These are phyloP conservation scores for Mormyrus hasselquistii DNA, from an alignment of 2,797 vertebrate genomes.

Conservation along the genomic window DNA sequence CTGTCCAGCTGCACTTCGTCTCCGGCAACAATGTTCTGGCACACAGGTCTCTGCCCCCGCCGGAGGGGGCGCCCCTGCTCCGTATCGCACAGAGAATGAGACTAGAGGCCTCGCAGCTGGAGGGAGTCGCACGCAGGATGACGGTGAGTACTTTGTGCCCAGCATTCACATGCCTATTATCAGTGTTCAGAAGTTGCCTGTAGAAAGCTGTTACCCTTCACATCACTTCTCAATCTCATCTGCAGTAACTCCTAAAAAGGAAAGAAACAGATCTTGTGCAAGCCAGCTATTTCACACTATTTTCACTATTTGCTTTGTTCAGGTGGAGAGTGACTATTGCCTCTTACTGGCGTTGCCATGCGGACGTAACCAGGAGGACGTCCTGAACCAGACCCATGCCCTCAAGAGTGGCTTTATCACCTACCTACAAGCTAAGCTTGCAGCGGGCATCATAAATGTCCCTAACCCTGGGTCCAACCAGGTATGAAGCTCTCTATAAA, in stretches of 20 bases:
- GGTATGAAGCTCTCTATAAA: conserved; percentile 54
- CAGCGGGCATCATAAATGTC: conserved; percentile 96
- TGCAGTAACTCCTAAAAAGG: not conserved
- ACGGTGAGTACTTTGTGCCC: conserved; percentile 61
- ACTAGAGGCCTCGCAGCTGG: conserved; percentile 87
- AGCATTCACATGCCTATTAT: not conserved
- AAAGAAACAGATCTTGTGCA: not conserved
- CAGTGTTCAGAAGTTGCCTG: not conserved
- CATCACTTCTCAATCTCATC: not conserved
- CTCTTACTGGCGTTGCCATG: conserved; percentile 92
- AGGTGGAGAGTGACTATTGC: conserved; percentile 97
- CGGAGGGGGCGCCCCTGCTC: conserved; percentile 83
- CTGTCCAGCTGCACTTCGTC: conserved; percentile 96
- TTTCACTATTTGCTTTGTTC: conserved; percentile 15
- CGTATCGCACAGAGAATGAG: conserved; percentile 96
- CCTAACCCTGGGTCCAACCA: conserved; percentile 98
- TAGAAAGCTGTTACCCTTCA: not conserved
- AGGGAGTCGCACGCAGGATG: conserved; percentile 91
- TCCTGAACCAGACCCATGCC: conserved; percentile 90
- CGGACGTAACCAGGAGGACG: conserved; percentile 93
- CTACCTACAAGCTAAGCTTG: conserved; percentile 94
- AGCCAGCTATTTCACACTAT: not conserved
- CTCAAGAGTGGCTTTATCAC: conserved; percentile 95
- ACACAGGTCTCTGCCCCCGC: conserved; percentile 84
- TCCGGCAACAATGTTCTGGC: conserved; percentile 93